Conservation (phyloP, 2,113 vertebrate genomes). For the Brachypodius melanocephalos region DNA sequence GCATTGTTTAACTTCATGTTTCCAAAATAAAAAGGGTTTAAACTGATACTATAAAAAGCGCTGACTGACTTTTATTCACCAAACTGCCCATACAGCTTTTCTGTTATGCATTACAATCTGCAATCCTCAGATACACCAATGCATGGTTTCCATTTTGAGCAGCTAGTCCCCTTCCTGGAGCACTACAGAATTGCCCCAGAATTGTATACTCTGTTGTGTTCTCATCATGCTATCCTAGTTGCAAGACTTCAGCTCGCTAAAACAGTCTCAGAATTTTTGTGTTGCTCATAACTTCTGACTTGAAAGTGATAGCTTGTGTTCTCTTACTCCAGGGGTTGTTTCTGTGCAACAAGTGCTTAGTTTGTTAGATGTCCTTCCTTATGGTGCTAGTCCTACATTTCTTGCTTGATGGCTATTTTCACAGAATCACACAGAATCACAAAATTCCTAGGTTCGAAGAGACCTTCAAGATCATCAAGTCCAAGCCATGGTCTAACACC, state of each 20-base stretch:
- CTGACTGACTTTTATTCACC: conserved; percentile 30
- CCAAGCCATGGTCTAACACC: too few relatives aligned
- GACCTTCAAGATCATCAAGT: too few relatives aligned
- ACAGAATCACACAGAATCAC: too few relatives aligned
- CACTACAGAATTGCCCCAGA: neutral
- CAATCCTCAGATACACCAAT: neutral
- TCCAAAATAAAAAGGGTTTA: conserved; percentile 62
- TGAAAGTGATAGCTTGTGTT: neutral
- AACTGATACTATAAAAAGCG: conserved; percentile 38
- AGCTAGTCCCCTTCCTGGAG: neutral
- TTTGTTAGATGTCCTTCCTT: neutral
- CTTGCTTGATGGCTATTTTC: neutral
- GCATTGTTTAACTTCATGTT: conserved; percentile 53
- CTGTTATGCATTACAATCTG: neutral
- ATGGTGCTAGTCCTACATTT: neutral
- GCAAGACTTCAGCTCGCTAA: neutral
- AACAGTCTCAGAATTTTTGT: neutral
- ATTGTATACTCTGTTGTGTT: neutral
- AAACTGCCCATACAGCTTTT: conserved; percentile 58
- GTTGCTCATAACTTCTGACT: neutral
- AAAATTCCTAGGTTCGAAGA: too few relatives aligned
- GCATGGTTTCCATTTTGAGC: neutral
- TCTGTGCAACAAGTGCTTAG: neutral
- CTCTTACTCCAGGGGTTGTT: neutral
- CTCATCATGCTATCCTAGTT: neutral